Percentiles rank a stretch among this genome's conserved stretches.
Evolutionary conservation across 2,888 invertebrate genomes (phyloP).

Genomic region (Clepsis dumicolana): DNA sequence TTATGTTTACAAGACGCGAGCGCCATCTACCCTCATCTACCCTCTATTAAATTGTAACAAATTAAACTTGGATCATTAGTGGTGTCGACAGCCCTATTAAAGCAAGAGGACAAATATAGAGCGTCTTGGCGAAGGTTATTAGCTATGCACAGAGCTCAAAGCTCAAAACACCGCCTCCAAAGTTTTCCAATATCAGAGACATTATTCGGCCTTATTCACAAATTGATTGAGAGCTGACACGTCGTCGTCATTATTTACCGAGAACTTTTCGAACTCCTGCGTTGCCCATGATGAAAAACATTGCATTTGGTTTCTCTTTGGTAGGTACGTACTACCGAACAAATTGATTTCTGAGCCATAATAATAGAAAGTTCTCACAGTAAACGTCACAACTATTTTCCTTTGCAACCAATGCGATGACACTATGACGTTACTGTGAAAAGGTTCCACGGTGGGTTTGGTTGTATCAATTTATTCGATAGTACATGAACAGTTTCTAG

Average conservation of each 20-base stretch:
- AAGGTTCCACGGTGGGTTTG: no score
- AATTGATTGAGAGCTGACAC: constrained; percentile 57
- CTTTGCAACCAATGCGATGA: no score
- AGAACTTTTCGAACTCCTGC: constrained; percentile 49
- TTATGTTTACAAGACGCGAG: no score
- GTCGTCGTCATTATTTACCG: constrained; percentile 60
- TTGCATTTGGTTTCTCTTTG: no score
- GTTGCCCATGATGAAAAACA: constrained; percentile 6
- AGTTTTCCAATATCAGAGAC: constrained; percentile 76
- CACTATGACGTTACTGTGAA: no score
- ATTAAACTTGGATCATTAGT: not conserved
- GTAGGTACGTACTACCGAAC: not conserved
- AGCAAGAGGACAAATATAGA: constrained; percentile 60
- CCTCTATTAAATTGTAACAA: no score
- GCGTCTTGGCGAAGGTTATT: constrained; percentile 66
- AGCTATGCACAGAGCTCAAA: constrained; percentile 61
- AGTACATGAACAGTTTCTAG: not conserved
- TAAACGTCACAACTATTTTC: no score
- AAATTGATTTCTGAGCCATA: no score
- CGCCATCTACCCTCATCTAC: no score
- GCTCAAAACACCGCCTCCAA: constrained; percentile 65
- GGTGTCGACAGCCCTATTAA: constrained; percentile 57
- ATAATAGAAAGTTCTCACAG: no score
- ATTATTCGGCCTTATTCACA: constrained; percentile 68
- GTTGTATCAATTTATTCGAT: no score